Evolutionary conservation across 2,797 vertebrate species (phyloP).

Genomic region (Thripadectes ignobilis): DNA sequence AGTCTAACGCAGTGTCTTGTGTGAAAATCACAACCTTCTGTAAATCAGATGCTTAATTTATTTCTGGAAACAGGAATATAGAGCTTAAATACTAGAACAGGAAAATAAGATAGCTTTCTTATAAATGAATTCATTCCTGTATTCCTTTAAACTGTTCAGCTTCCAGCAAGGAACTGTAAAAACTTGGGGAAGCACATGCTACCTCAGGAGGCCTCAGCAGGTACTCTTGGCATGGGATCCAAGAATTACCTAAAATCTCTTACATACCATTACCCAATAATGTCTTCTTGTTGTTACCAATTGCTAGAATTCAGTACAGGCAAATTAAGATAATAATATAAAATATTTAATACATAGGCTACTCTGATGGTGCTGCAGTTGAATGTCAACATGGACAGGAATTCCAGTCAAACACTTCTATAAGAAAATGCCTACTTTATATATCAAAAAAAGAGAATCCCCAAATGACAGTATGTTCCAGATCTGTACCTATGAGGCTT

Average conservation of each 20-base stretch:
- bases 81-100: not conserved
- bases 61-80: not conserved
- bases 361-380: not conserved
- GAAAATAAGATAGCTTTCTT: not conserved
- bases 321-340: not conserved
- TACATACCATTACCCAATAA: not conserved
- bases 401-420: not conserved
- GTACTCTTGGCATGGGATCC: not conserved
- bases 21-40: not conserved
- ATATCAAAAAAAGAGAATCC: not conserved
- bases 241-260: not conserved
- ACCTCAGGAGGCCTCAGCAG: not conserved
- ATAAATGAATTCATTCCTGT: not conserved
- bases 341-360: not conserved
- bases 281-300: not conserved
- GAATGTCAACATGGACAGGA: not conserved
- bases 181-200: not conserved
- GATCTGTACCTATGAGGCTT: not conserved
- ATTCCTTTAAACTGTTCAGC: not conserved
- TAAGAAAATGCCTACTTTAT: not conserved
- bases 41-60: not conserved
- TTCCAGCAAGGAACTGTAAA: not conserved
- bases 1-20: not conserved
- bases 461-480: not conserved
- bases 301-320: not conserved